A percentile compares a stretch with the other conserved stretches of the same genome.
phyloP scores from a whole-genome alignment of 2,113 vertebrate species.

The Deroptyus accipitrinus region DNA sequence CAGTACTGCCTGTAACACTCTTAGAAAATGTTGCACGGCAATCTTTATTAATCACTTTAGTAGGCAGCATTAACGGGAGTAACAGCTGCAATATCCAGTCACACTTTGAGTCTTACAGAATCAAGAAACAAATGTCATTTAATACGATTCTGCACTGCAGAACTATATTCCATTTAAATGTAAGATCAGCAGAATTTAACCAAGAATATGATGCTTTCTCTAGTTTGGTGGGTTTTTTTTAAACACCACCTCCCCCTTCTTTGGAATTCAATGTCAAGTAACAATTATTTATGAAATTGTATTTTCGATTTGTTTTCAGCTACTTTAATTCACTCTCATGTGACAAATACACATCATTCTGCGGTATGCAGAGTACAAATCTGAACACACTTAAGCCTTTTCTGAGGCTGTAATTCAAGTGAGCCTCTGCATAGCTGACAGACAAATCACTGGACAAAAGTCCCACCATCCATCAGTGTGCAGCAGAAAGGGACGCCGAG shows the following conservation, averaged over 20 bases:
- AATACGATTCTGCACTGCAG: neutral
- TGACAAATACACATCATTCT: neutral
- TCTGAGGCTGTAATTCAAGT: constrained; percentile 15
- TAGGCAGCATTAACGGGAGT: neutral
- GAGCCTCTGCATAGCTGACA: neutral
- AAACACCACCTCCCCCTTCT: neutral
- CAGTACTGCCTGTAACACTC: neutral
- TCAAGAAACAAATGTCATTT: neutral
- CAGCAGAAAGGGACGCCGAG: neutral
- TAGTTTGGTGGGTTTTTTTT: neutral
- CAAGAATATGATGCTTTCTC: neutral
- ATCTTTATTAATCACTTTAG: constrained; percentile 29
- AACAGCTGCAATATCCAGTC: constrained; percentile 4
- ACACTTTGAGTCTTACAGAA: neutral
- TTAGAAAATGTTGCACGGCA: constrained; percentile 13
- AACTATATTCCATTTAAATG: neutral
- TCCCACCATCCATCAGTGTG: neutral
- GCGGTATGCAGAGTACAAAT: neutral
- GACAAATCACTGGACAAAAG: constrained; percentile 9
- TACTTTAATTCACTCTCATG: neutral
- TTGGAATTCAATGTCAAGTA: neutral
- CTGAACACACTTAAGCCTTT: neutral
- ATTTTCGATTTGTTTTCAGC: neutral
- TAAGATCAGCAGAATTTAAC: neutral
- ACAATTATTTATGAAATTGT: neutral